These are phyloP conservation scores for Atherinomorus stipes DNA, from an alignment of 2,113 vertebrate species.

Conservation along the genomic window DNA sequence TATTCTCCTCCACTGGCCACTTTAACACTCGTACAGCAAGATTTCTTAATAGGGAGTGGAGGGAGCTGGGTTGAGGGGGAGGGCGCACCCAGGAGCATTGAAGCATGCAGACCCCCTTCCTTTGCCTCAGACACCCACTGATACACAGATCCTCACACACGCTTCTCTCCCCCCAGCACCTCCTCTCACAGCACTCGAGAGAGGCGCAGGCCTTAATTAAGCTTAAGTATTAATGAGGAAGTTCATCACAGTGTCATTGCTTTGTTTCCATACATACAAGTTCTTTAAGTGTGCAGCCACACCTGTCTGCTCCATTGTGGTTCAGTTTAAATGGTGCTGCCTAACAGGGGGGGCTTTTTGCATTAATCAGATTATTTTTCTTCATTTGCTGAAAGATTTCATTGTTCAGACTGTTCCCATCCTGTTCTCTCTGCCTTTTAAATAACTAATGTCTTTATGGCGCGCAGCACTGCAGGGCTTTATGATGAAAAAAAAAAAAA, in stretches of 20 bases:
- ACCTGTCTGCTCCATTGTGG: conserved; percentile 40
- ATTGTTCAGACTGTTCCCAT: conserved; percentile 32
- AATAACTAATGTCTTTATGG: conserved; percentile 46
- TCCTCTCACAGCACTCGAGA: conserved; percentile 53
- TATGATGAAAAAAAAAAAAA: conserved; percentile 15
- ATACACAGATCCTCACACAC: conserved; percentile 16
- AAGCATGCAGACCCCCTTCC: conserved; percentile 40
- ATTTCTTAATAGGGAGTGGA: conserved; percentile 33
- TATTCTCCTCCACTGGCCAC: conserved; percentile 28
- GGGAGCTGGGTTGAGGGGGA: background rate
- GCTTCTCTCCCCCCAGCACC: conserved; percentile 24
- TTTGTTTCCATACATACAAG: conserved; percentile 78
- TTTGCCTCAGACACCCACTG: conserved; percentile 41
- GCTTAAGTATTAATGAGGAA: conserved; percentile 78
- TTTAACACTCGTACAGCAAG: conserved; percentile 23
- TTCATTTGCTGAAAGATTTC: conserved; percentile 22
- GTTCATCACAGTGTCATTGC: conserved; percentile 64
- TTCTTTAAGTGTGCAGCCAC: conserved; percentile 47
- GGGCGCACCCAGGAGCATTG: conserved; percentile 6
- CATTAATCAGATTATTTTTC: conserved; percentile 21
- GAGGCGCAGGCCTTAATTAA: conserved; percentile 76
- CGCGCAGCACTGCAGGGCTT: conserved; percentile 11
- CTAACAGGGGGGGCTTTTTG: conserved; percentile 13
- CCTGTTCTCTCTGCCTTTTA: conserved; percentile 31
- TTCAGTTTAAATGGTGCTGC: conserved; percentile 43